phyloP scores from a whole-genome alignment of 2,113 vertebrate genomes.

The Odontophorus gujanensis region DNA sequence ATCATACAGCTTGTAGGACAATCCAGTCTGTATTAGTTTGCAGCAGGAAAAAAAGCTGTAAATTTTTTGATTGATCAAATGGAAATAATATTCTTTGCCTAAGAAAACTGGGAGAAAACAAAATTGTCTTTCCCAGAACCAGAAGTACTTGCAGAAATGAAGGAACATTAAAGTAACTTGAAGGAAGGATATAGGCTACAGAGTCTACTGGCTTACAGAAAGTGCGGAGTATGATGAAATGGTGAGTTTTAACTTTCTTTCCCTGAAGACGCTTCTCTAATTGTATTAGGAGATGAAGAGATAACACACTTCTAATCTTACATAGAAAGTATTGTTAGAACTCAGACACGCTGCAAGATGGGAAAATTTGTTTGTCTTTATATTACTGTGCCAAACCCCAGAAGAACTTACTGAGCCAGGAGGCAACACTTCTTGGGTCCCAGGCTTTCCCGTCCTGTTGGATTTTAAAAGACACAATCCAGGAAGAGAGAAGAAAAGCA shows the following conservation, averaged over 20 bases:
- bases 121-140: not conserved
- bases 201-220: not conserved
- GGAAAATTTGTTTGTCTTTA: not conserved
- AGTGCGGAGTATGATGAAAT: not conserved
- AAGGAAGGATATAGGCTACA: not conserved
- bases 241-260: not conserved
- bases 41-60: not conserved
- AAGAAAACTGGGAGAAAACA: not conserved
- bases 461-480: not conserved
- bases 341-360: not conserved
- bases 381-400: not conserved
- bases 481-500: not conserved
- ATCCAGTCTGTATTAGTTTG: not conserved
- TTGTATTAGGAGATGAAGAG: not conserved
- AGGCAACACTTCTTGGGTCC: not conserved
- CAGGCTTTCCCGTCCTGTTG: not conserved
- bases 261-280: not conserved
- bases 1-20: not conserved
- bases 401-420: not conserved
- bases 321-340: not conserved
- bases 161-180: not conserved
- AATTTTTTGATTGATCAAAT: not conserved
- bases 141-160: not conserved
- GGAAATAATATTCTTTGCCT: not conserved
- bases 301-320: not conserved